Evolutionary conservation across 2,113 vertebrate species (phyloP).

Genomic region (Vireo altiloquus): DNA sequence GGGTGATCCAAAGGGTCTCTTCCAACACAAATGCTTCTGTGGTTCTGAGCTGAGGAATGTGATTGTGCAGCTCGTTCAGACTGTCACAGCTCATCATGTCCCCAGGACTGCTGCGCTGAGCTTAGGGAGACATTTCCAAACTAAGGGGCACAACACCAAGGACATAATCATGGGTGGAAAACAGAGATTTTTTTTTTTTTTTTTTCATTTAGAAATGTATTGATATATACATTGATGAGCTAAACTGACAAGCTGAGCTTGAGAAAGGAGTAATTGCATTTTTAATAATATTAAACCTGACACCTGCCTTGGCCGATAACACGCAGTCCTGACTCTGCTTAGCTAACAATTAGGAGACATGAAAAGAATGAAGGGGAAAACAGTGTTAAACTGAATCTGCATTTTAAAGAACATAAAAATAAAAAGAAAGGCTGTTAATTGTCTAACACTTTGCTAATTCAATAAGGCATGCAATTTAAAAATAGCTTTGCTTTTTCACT

Average conservation of each 20-base stretch:
- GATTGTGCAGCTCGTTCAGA: background rate
- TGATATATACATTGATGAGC: constrained; percentile 25
- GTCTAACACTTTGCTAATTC: constrained; percentile 34
- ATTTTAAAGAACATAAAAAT: constrained; percentile 40
- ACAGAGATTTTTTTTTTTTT: background rate
- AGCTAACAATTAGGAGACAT: constrained; percentile 29
- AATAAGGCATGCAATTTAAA: constrained; percentile 39
- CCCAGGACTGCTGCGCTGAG: background rate
- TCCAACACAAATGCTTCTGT: background rate
- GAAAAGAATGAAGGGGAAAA: background rate
- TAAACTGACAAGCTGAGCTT: constrained; percentile 23
- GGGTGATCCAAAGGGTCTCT: background rate
- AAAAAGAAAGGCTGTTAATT: constrained; percentile 7
- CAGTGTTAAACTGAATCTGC: background rate
- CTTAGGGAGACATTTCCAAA: background rate
- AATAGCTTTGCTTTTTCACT: constrained; percentile 41
- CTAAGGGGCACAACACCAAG: background rate
- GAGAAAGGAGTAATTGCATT: constrained; percentile 47
- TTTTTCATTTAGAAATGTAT: background rate
- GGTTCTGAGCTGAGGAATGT: background rate
- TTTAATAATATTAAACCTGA: constrained; percentile 64
- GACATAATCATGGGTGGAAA: background rate
- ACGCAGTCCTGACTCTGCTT: background rate
- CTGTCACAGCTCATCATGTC: background rate
- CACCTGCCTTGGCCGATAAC: constrained; percentile 53